Percentiles rank a stretch among this genome's conserved stretches.
These are phyloP conservation scores for Pandemis cinnamomeana DNA, from an alignment of 2,888 invertebrate genomes.

Conservation along the genomic window DNA sequence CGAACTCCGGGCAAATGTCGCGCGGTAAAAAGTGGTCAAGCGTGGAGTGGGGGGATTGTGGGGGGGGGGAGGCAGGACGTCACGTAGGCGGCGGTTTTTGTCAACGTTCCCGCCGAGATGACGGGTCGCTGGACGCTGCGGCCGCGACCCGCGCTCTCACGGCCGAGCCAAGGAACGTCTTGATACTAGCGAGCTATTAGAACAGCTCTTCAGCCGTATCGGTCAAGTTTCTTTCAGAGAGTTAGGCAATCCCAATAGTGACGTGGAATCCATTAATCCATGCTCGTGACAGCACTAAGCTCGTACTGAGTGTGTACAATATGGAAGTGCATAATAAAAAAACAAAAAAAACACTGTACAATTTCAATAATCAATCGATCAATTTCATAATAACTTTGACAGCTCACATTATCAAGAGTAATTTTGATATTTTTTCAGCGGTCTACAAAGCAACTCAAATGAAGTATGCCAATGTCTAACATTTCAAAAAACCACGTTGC, in stretches of 20 bases:
- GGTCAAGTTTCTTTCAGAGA: background rate
- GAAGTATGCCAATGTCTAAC: no score
- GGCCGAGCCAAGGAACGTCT: conserved; percentile 60
- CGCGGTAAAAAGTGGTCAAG: conserved; percentile 83
- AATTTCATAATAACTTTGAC: no score
- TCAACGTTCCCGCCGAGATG: conserved; percentile 84
- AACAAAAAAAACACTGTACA: no score
- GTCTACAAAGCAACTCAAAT: no score
- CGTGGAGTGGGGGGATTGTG: conserved; percentile 54
- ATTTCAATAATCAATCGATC: no score
- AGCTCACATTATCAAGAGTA: no score
- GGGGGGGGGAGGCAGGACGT: conserved; percentile 72
- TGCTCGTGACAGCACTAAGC: no score
- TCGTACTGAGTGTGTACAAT: no score
- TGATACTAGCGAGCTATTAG: conserved; percentile 65
- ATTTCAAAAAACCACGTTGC: no score
- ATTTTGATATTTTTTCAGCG: no score
- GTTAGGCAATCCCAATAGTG: background rate
- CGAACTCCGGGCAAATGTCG: conserved; percentile 85
- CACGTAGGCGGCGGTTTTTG: conserved; percentile 84
- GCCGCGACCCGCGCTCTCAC: conserved; percentile 66
- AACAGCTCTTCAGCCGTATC: background rate
- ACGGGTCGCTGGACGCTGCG: conserved; percentile 82
- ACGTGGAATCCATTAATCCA: no score
- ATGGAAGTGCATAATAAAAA: no score